Base-by-base conservation (phyloP, 1,140 invertebrate species). In the Xylocopa sonorina region DNA sequence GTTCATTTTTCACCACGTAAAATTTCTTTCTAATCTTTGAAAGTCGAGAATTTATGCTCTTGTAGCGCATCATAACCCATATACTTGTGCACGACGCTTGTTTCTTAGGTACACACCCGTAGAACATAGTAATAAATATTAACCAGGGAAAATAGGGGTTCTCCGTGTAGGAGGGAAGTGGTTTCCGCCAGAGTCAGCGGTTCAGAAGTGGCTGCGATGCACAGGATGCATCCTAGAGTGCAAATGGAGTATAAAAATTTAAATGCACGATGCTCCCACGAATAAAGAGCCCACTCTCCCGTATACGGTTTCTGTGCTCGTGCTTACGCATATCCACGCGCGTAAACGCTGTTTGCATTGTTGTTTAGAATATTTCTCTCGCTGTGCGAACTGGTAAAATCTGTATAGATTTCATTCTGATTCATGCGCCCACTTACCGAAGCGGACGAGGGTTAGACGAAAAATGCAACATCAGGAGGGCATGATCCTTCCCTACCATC, bases 401-500 rank as follows among this genome's bases (percentile, higher is more conserved):
- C 32, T 10, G 9, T 10, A n/a, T 32, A 32, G 57, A 34, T 18
- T 60, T 29, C 32, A 34, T 21, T 10, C 21, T 60, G 57, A 60
- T 60, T 60, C 57, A 60, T 10, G 32, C 21, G 32, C 9, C 29
- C 18, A 34, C 57, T n/a, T 21, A 29, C 57, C 57, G 57, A 34
- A 14, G 32, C 18, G 57, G 12, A n/a, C 32, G 9, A 16, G 29
- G 55, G 21, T 2, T 34, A 34, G 34, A 60, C 34, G 57, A 60
- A 60, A 60, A 34, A 60, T 60, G 57, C 57, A 60, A 34, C 24
- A 60, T 60, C 57, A 60, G 57, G 57, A 60, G 29, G n/a, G n/a
- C n/a, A 34, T 32, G 57, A 29, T 34, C 57, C 7, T n/a, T 3
- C 57, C 27, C 27, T 58, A 4, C 16, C 57, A 34, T 18, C 32